A percentile compares a stretch with the other conserved stretches of the same genome.
These are phyloP conservation scores for Lasiommata megera DNA, from an alignment of 2,888 invertebrate species.

Conservation along the genomic window DNA sequence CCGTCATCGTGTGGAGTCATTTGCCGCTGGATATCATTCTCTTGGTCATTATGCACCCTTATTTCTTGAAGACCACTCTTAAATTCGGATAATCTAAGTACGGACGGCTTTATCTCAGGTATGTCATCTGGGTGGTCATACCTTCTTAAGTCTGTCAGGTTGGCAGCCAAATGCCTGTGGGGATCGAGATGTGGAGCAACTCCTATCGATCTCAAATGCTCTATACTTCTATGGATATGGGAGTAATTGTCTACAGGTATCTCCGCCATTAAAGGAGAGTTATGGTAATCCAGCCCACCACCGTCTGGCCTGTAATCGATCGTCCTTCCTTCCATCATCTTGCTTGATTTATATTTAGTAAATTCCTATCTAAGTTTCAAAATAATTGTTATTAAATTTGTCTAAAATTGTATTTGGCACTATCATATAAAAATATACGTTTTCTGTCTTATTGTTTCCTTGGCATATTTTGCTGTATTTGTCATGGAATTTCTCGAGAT, in stretches of 20 bases:
- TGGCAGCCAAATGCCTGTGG: constrained; percentile 72
- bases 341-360: constrained; percentile 44
- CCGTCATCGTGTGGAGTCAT: constrained; percentile 75
- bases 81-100: constrained; percentile 74
- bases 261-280: constrained; percentile 85
- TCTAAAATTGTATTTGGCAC: constrained; percentile 70
- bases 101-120: constrained; percentile 76
- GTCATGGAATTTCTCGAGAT: constrained; percentile 79
- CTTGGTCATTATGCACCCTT: constrained; percentile 66
- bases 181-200: constrained; percentile 74
- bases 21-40: constrained; percentile 70
- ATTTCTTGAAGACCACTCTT: constrained; percentile 73
- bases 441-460: constrained; percentile 52
- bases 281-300: constrained; percentile 84
- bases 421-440: constrained; percentile 72
- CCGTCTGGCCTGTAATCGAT: constrained; percentile 80
- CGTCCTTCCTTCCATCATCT: constrained; percentile 80
- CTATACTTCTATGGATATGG: constrained; percentile 84
- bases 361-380: constrained; percentile 66
- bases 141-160: constrained; percentile 72
- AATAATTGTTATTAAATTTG: constrained; percentile 50
- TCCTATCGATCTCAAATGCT: constrained; percentile 83
- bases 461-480: constrained; percentile 49
- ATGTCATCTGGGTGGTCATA: constrained; percentile 76
- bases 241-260: constrained; percentile 85